Percentiles rank a stretch among this genome's conserved stretches.
phyloP scores from a whole-genome alignment of 2,113 vertebrate genomes.

The Cyanoderma ruficeps region DNA sequence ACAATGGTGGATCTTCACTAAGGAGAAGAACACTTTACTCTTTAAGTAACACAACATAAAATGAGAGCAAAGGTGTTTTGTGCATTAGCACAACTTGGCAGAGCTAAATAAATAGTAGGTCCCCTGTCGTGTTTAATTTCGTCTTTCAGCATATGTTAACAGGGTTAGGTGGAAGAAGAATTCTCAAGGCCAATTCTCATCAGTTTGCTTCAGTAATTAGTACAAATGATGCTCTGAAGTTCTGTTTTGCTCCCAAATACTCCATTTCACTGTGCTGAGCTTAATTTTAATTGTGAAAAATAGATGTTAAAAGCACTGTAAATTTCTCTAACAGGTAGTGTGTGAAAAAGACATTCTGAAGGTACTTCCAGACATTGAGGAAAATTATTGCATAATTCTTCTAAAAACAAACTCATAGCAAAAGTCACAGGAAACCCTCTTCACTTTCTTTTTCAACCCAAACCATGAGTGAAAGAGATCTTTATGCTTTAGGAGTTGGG shows the following conservation, averaged over 20 bases:
- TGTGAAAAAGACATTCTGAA: not conserved
- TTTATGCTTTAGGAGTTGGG: not conserved
- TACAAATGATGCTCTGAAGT: not conserved
- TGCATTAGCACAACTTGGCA: not conserved
- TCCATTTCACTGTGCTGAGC: not conserved
- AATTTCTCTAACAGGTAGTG: not conserved
- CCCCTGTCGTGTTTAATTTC: not conserved
- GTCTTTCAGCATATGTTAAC: not conserved
- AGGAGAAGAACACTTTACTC: not conserved
- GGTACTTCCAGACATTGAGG: not conserved
- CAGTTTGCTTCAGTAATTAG: not conserved
- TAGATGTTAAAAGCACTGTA: not conserved
- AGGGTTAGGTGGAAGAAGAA: not conserved
- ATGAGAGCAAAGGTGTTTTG: not conserved
- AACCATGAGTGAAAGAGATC: not conserved
- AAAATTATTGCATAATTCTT: not conserved
- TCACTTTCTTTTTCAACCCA: not conserved
- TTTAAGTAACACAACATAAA: not conserved
- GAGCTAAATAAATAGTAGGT: not conserved
- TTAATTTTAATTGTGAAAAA: conserved; percentile 9
- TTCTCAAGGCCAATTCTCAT: conserved; percentile 23
- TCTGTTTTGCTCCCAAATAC: not conserved
- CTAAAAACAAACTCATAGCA: not conserved
- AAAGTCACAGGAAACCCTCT: not conserved
- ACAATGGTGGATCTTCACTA: not conserved